These are phyloP conservation scores for Micromussa lordhowensis DNA, from an alignment of 92 coral and sea anemone genomes.

Conservation along the genomic window DNA sequence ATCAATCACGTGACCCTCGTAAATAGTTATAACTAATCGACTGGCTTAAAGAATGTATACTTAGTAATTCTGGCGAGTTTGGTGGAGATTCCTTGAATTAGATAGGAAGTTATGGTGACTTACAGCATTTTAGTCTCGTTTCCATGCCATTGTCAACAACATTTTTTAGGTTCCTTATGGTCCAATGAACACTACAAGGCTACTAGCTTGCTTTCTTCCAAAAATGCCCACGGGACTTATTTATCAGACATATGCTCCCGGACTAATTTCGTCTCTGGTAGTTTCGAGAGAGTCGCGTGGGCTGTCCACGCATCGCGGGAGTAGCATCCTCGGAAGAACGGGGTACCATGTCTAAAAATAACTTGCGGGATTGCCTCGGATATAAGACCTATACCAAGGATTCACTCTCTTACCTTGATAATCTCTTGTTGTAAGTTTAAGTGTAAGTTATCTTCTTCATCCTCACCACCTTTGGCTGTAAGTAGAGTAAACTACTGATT, in stretches of 20 bases:
- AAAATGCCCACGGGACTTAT: conserved; percentile 7
- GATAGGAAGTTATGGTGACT: conserved; percentile 24
- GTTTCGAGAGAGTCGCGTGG: no score
- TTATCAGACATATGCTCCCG: conserved; percentile 6
- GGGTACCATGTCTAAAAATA: no score
- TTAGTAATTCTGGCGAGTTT: conserved; percentile 22
- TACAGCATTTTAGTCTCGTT: conserved; percentile 43
- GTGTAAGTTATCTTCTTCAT: no score
- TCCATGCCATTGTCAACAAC: conserved; percentile 35
- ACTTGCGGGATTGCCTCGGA: no score
- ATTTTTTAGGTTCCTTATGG: conserved; percentile 32
- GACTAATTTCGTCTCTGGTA: no score
- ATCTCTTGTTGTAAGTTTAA: no score
- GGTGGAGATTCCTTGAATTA: conserved; percentile 24
- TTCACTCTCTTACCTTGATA: no score
- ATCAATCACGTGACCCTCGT: conserved; percentile 23
- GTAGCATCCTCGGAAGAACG: no score
- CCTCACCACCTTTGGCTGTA: no score
- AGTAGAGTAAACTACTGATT: no score
- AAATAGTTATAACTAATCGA: background rate
- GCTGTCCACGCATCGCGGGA: no score
- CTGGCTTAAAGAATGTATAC: background rate
- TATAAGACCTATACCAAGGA: no score
- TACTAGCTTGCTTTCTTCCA: conserved; percentile 47
- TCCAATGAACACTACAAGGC: conserved; percentile 20